Percentiles rank a stretch among this genome's conserved stretches.
These are phyloP conservation scores for Parapsyche elsis DNA, from an alignment of 1,140 invertebrate species.

Conservation along the genomic window DNA sequence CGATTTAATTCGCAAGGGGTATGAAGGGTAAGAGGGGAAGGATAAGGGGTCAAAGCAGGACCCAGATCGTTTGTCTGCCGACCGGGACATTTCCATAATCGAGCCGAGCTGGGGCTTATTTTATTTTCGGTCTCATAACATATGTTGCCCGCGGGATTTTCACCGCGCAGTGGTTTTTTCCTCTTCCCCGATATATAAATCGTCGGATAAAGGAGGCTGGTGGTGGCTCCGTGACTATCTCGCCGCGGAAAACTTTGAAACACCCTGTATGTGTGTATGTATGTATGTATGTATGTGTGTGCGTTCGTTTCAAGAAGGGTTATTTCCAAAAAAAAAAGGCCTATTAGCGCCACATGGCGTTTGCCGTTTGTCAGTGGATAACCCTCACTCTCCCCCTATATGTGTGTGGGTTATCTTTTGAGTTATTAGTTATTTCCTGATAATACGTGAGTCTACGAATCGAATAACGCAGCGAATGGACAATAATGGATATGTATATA, in stretches of 20 bases:
- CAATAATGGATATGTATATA: neutral
- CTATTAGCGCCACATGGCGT: neutral
- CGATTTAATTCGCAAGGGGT: conserved; percentile 5
- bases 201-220: too few relatives aligned
- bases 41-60: neutral
- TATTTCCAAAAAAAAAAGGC: neutral
- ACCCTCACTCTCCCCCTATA: neutral
- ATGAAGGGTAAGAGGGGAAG: too few relatives aligned
- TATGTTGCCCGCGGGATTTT: conserved; percentile 36
- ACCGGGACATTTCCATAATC: conserved; percentile 48
- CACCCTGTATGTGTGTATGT: too few relatives aligned
- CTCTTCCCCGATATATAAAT: neutral
- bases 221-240: too few relatives aligned
- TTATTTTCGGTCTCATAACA: conserved; percentile 33
- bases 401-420: neutral
- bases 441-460: conserved; percentile 12
- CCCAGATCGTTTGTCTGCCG: conserved; percentile 39
- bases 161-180: neutral
- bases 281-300: too few relatives aligned
- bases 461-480: neutral
- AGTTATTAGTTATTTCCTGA: conserved; percentile 23
- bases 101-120: conserved; percentile 37
- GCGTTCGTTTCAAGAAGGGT: too few relatives aligned
- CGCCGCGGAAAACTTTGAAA: too few relatives aligned
- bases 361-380: neutral